Evolutionary conservation across 37 sponge, comb jelly and placozoan species (phyloP).

Genomic region (Haliclona indistincta): DNA sequence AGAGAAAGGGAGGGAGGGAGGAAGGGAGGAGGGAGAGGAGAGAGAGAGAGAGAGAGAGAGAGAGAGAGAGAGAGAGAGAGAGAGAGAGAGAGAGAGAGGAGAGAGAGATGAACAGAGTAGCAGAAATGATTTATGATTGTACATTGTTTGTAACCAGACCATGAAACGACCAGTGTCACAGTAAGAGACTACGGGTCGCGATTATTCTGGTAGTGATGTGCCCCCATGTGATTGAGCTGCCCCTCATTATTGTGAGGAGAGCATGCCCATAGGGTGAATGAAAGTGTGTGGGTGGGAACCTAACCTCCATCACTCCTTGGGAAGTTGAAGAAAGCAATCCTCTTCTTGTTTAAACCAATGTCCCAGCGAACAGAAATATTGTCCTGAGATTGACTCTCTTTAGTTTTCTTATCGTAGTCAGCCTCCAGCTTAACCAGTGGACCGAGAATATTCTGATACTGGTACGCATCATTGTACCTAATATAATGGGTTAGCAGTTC

Average conservation of each 20-base stretch:
- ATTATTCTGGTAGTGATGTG: not conserved
- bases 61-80: slow-evolving; percentile 1
- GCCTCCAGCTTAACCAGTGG: slow-evolving; percentile 98
- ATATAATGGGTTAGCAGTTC: not conserved
- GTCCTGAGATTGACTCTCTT: slow-evolving; percentile 95
- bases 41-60: slow-evolving; percentile 29
- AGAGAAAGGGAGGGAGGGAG: slow-evolving; percentile 10
- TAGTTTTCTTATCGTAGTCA: slow-evolving; percentile 94
- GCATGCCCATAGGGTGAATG: not conserved
- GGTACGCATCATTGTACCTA: slow-evolving; percentile 98
- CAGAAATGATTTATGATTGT: not conserved
- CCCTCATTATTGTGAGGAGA: not conserved
- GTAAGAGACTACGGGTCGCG: too few species aligned
- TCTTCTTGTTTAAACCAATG: slow-evolving; percentile 92
- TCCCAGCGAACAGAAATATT: slow-evolving; percentile 95
- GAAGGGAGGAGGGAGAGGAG: slow-evolving; percentile 9
- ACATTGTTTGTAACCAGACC: not conserved
- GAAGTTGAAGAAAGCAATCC: slow-evolving; percentile 93
- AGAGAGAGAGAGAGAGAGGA: slow-evolving; percentile 10
- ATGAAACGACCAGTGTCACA: not conserved
- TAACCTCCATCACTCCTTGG: slow-evolving; percentile 81
- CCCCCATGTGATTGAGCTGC: not conserved
- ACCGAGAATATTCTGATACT: slow-evolving; percentile 96
- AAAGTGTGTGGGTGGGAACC: not conserved
- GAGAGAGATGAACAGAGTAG: not conserved